These are phyloP conservation scores for Luehdorfia chinensis DNA, from an alignment of 1,140 invertebrate genomes.

Conservation along the genomic window DNA sequence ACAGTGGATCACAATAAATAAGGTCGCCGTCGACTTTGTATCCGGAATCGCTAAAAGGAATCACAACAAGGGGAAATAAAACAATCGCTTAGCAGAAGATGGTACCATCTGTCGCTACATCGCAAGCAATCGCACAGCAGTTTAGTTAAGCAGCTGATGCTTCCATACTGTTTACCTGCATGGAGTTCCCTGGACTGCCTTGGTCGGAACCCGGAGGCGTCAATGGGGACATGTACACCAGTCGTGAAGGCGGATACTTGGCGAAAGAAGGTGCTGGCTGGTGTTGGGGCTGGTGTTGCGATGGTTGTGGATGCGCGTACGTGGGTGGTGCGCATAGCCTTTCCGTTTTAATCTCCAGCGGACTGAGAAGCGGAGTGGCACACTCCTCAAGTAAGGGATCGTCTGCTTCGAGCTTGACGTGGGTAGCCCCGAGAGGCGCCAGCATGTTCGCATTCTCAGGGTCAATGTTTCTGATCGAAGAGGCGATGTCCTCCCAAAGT, in stretches of 20 bases:
- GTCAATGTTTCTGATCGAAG: conserved; percentile 91
- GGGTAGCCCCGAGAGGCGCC: conserved; percentile 77
- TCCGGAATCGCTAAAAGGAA: conserved; percentile 14
- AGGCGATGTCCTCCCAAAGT: conserved; percentile 93
- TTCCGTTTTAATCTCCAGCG: conserved; percentile 86
- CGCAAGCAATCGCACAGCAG: conserved; percentile 37
- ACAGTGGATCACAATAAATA: too few species aligned
- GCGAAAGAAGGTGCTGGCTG: conserved; percentile 57
- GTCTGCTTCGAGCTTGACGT: conserved; percentile 86
- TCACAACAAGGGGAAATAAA: background rate
- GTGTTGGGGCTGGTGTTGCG: conserved; percentile 47
- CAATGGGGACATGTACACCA: conserved; percentile 87
- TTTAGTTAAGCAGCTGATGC: too few species aligned
- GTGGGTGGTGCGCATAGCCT: conserved; percentile 72
- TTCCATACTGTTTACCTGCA: conserved; percentile 65
- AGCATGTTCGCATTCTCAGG: conserved; percentile 93
- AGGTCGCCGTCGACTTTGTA: too few species aligned
- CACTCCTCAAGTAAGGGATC: conserved; percentile 79
- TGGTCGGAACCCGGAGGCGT: conserved; percentile 91
- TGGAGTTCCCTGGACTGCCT: conserved; percentile 83
- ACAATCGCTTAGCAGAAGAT: conserved; percentile 73
- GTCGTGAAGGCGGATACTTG: conserved; percentile 65
- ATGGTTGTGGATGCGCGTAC: conserved; percentile 71
- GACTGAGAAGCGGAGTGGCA: conserved; percentile 82
- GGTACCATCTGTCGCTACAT: conserved; percentile 79